Evolutionary conservation across 2,113 vertebrate species (phyloP), one percentile per base, ranked within the genome.

Genomic region (Neolamprologus falcicula): DNA sequence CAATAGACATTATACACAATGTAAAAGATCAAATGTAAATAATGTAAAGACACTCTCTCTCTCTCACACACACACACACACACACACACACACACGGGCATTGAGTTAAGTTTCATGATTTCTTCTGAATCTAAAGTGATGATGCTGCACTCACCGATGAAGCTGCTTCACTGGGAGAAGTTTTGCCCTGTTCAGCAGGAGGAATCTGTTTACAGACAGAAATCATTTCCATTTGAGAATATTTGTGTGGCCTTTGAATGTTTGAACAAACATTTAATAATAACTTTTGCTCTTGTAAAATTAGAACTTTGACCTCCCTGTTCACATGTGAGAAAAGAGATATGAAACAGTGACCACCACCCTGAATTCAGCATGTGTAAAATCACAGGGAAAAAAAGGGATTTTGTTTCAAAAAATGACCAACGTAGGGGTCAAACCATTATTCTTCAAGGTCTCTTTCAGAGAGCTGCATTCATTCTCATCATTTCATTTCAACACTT

Each of bases 91-190:
- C 9, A 26, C 54, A 21, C 0, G 9, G 52, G 52, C n/a, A 54
- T 7, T 24, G 53, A 55, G 11, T 13, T 55, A 13, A 55, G 24
- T 7, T 21, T 57, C 21, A 28, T 57, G 24, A 28, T 57, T 57
- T 57, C 16, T 66, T 53, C 5, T 14, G 7, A 52, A 7, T 53
- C 26, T 66, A 66, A 37, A 66, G 33, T 53, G 52, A 19, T 54
- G 14, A 55, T n/a, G 37, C 52, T 6, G 66, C 82, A 61, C 79
- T 96, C 92, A 93, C 97, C 21, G 79, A 86, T 24, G 89, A 81
- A 87, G 92, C 91, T 80, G 95, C 95, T 92, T 92, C 90, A 63
- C 33, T 88, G 89, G 88, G 35, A 92, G 89, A 89, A 19, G 96
- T 79, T 79, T 94, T 95, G 35, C 17, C 42, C 63, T 88, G 87